phyloP scores from a whole-genome alignment of 2,888 invertebrate genomes.

The Epinotia bilunana region DNA sequence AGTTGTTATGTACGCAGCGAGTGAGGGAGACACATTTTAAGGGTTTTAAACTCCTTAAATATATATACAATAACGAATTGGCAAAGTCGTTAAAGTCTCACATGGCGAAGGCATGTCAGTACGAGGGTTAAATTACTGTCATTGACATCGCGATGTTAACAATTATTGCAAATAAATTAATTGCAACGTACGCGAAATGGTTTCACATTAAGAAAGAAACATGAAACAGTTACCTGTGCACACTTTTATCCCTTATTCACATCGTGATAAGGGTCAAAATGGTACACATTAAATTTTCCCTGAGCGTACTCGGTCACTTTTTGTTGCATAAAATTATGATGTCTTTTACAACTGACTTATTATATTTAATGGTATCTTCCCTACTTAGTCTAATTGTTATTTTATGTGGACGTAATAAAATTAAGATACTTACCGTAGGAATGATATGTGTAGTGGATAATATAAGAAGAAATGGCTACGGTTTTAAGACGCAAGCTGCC shows the following conservation, averaged over 20 bases:
- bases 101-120: constrained; percentile 31
- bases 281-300: background rate
- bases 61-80: constrained; percentile 2
- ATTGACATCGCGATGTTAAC: constrained; percentile 34
- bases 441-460: constrained; percentile 2
- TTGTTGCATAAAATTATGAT: constrained; percentile 30
- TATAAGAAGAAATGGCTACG: too few relatives aligned
- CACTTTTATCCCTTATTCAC: background rate
- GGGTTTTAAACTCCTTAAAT: too few relatives aligned
- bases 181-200: background rate
- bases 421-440: background rate
- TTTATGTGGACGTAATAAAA: background rate
- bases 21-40: too few relatives aligned
- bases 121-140: constrained; percentile 17
- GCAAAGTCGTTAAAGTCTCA: constrained; percentile 10
- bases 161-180: constrained; percentile 43
- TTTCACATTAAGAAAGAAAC: constrained; percentile 1
- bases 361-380: constrained; percentile 11
- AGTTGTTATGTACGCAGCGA: too few relatives aligned
- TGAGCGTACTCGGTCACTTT: constrained; percentile 1
- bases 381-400: background rate
- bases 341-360: constrained; percentile 7
- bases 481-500: too few relatives aligned
- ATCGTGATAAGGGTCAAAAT: background rate
- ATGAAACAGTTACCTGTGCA: background rate